Conservation (phyloP, 2,113 vertebrate genomes). For the Caranx melampygus region DNA sequence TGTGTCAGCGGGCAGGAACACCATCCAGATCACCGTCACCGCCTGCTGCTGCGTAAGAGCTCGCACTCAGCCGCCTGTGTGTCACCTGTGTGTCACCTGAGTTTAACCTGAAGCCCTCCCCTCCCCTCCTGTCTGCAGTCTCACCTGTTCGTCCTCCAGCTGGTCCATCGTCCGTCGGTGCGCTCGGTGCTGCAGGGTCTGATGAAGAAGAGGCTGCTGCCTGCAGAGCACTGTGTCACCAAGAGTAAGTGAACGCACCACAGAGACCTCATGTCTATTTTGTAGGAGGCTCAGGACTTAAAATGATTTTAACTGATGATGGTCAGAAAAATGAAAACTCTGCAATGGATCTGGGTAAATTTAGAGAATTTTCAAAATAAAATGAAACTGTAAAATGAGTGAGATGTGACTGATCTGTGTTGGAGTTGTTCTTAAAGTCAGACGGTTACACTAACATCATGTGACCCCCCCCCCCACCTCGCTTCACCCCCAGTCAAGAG, state of each 20-base stretch:
- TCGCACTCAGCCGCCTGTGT: background rate
- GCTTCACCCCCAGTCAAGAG: constrained; percentile 85
- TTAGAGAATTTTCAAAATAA: too few relatives aligned
- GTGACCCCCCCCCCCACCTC: too few relatives aligned
- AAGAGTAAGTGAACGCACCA: constrained; percentile 86
- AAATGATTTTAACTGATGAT: too few relatives aligned
- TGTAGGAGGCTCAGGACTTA: too few relatives aligned
- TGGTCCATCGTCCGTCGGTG: constrained; percentile 93
- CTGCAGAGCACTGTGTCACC: constrained; percentile 93
- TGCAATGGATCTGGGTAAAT: too few relatives aligned
- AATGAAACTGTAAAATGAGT: too few relatives aligned
- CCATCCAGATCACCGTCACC: constrained; percentile 96
- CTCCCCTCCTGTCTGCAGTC: constrained; percentile 80
- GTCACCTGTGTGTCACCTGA: too few relatives aligned
- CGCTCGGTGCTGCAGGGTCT: constrained; percentile 94
- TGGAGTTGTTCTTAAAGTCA: too few relatives aligned
- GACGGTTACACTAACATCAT: too few relatives aligned
- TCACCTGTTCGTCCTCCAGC: constrained; percentile 94
- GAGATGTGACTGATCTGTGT: too few relatives aligned
- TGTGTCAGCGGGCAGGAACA: constrained; percentile 95
- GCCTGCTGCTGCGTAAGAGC: constrained; percentile 94
- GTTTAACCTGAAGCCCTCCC: background rate
- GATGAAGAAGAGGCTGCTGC: constrained; percentile 94
- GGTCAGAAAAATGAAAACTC: too few relatives aligned
- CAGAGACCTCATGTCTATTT: too few relatives aligned